Percentiles rank a stretch among this genome's conserved stretches.
Evolutionary conservation across 2,888 invertebrate species (phyloP).

Genomic region (Operophtera brumata): DNA sequence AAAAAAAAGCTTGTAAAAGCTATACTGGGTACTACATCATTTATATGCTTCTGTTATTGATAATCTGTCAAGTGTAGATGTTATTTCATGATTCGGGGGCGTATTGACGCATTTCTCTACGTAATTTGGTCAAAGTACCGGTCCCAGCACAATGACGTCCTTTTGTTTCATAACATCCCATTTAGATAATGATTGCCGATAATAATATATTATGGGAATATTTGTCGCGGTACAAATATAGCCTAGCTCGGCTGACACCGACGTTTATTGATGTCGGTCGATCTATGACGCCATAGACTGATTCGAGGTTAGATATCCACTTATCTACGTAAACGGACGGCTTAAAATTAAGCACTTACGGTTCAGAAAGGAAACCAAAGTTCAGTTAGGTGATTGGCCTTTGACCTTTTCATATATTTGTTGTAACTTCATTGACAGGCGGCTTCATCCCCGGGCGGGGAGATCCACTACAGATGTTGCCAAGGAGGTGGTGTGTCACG

Average conservation of each 20-base stretch:
- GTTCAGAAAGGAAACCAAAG: slow-evolving; percentile 12
- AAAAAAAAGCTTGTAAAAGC: too few species aligned
- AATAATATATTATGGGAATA: slow-evolving; percentile 49
- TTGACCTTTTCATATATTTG: slow-evolving; percentile 18
- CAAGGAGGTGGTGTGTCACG: too few species aligned
- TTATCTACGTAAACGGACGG: slow-evolving; percentile 22
- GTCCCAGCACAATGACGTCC: slow-evolving; percentile 55
- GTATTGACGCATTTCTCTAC: slow-evolving; percentile 57
- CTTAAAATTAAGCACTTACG: slow-evolving; percentile 22
- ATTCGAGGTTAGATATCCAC: slow-evolving; percentile 24
- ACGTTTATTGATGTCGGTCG: slow-evolving; percentile 47
- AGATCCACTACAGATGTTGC: too few species aligned
- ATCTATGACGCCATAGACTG: slow-evolving; percentile 34
- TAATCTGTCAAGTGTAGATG: slow-evolving; percentile 35
- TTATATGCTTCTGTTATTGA: too few species aligned
- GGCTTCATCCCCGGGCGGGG: too few species aligned
- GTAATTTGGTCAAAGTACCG: slow-evolving; percentile 44
- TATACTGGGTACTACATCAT: too few species aligned
- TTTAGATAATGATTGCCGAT: slow-evolving; percentile 62
- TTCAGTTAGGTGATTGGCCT: slow-evolving; percentile 22
- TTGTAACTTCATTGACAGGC: too few species aligned
- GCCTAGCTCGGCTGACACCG: slow-evolving; percentile 39
- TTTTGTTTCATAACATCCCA: slow-evolving; percentile 58
- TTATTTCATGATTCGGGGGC: slow-evolving; percentile 46
- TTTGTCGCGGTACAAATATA: slow-evolving; percentile 49